phyloP scores from a whole-genome alignment of 2,113 vertebrate species.

The Hiodon tergisus region DNA sequence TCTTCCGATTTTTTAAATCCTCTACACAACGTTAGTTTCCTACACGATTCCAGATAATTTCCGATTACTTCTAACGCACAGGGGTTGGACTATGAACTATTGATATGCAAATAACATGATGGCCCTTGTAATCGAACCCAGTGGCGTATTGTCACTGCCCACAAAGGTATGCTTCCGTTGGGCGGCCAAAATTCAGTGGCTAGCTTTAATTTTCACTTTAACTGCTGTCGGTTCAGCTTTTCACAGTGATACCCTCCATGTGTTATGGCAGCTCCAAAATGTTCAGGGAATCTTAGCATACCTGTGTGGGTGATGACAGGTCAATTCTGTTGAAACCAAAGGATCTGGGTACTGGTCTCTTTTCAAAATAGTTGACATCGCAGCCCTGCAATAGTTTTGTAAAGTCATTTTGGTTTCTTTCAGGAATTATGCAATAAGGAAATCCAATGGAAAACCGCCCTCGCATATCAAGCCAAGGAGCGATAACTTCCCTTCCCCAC shows the following conservation, averaged over 20 bases:
- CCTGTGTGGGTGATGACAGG: slow-evolving; percentile 59
- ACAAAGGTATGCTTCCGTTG: slow-evolving; percentile 19
- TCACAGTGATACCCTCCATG: not conserved
- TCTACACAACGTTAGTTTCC: no score
- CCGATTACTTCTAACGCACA: no score
- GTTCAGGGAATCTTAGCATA: slow-evolving; percentile 18
- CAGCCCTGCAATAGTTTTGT: slow-evolving; percentile 41
- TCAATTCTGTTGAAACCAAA: slow-evolving; percentile 56
- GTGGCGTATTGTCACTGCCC: slow-evolving; percentile 17
- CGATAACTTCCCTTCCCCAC: no score
- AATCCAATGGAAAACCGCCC: no score
- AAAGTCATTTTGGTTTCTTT: slow-evolving; percentile 16
- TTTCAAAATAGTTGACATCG: slow-evolving; percentile 53
- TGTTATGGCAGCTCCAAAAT: slow-evolving; percentile 5
- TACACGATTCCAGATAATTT: no score
- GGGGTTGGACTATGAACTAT: no score
- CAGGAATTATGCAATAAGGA: not conserved
- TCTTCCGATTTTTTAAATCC: no score
- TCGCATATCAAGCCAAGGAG: no score
- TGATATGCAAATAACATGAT: no score
- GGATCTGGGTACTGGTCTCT: slow-evolving; percentile 52
- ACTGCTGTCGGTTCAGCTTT: not conserved
- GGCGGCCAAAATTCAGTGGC: not conserved
- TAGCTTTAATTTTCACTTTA: not conserved
- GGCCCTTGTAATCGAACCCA: not conserved